Conservation (phyloP, 2,113 vertebrate genomes). For the Martes martes region DNA sequence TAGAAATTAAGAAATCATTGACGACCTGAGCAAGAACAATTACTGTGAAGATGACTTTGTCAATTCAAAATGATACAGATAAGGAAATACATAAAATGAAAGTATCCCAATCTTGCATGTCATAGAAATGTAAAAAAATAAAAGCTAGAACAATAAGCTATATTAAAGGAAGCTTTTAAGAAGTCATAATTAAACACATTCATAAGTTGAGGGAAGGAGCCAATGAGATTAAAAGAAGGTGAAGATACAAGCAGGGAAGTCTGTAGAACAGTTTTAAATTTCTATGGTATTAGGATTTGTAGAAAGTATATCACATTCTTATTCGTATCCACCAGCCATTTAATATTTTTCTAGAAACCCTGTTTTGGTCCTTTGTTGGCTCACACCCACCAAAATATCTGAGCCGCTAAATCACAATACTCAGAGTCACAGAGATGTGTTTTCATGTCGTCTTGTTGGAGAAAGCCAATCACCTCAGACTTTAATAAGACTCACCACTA, state of each 20-base stretch:
- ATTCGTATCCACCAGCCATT: background rate
- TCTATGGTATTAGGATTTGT: background rate
- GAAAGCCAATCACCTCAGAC: background rate
- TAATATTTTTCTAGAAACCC: background rate
- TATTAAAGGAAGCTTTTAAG: background rate
- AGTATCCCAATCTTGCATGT: background rate
- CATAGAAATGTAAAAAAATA: background rate
- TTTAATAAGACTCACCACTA: background rate
- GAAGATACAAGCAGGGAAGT: background rate
- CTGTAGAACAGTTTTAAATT: background rate
- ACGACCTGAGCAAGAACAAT: background rate
- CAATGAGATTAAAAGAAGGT: background rate
- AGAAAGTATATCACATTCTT: background rate
- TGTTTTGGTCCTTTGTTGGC: background rate
- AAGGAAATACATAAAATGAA: background rate
- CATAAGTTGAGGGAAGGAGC: background rate
- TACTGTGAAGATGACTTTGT: background rate
- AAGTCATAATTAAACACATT: background rate
- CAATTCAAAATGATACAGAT: background rate
- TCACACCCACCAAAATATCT: background rate
- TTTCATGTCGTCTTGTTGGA: background rate
- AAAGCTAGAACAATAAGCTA: background rate
- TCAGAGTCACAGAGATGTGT: background rate
- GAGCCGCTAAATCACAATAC: background rate
- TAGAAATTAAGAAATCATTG: constrained; percentile 3